These are phyloP conservation scores for Trochalopteron elliotii DNA, from an alignment of 2,113 vertebrate genomes.

Conservation along the genomic window DNA sequence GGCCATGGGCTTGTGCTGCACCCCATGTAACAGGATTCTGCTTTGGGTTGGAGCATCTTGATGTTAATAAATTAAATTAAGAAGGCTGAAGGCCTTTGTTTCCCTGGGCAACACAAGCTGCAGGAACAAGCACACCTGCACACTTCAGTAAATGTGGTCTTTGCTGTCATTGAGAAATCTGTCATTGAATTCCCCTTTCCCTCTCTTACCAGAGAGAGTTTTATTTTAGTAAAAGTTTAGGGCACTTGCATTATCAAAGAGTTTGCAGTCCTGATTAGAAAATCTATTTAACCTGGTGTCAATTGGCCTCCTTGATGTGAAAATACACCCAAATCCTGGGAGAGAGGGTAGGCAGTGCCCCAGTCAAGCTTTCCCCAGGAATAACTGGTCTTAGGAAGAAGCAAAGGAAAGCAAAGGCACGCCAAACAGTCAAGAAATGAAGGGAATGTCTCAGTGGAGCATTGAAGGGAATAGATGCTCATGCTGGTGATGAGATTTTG, in stretches of 20 bases:
- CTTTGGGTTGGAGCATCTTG: neutral
- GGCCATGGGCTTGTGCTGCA: neutral
- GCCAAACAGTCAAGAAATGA: neutral
- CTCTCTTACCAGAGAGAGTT: neutral
- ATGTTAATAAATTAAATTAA: neutral
- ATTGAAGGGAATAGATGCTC: slow-evolving; percentile 9
- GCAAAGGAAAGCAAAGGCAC: neutral
- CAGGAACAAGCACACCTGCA: neutral
- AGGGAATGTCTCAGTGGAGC: neutral
- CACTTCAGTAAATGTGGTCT: neutral
- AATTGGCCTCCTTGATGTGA: slow-evolving; percentile 51
- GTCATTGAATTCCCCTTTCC: slow-evolving; percentile 56
- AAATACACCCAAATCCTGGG: slow-evolving; percentile 6
- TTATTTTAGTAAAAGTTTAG: neutral
- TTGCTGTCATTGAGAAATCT: neutral
- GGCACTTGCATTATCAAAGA: slow-evolving; percentile 10
- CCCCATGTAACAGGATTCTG: neutral
- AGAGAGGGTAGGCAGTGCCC: neutral
- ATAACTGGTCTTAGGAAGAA: neutral
- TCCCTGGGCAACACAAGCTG: neutral
- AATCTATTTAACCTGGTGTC: slow-evolving; percentile 61
- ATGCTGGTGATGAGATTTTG: slow-evolving; percentile 18
- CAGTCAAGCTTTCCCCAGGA: neutral
- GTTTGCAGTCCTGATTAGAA: slow-evolving; percentile 50
- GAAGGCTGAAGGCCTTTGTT: neutral